Evolutionary conservation across 2,113 vertebrate genomes (phyloP).

Genomic region (Mesoclemmys tuberculata): DNA sequence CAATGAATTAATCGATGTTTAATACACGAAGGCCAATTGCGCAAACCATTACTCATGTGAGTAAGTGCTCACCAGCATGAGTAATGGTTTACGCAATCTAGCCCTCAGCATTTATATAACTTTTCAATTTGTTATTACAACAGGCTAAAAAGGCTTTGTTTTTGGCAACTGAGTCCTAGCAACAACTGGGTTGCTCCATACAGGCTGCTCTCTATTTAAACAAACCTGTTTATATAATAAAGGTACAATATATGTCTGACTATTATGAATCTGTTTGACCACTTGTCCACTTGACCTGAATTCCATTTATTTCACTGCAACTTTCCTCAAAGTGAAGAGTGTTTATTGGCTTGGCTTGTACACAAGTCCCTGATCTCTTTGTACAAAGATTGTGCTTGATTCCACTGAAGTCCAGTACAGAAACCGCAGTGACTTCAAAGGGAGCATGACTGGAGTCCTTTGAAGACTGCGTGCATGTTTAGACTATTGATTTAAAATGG

Average conservation of each 20-base stretch:
- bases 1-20: not conserved
- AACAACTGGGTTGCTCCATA: slow-evolving; percentile 38
- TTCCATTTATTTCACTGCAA: slow-evolving; percentile 28
- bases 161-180: slow-evolving; percentile 16
- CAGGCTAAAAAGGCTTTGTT: slow-evolving; percentile 55
- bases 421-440: not conserved
- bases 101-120: slow-evolving; percentile 7
- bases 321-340: slow-evolving; percentile 40
- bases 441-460: not conserved
- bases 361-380: not conserved
- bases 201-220: slow-evolving; percentile 63
- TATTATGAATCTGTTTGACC: slow-evolving; percentile 33
- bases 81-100: not conserved
- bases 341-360: slow-evolving; percentile 14
- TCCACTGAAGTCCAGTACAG: not conserved
- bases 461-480: not conserved
- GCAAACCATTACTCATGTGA: not conserved
- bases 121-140: slow-evolving; percentile 41
- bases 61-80: fast-evolving
- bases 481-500: not conserved
- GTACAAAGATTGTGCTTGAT: not conserved
- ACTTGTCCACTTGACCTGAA: slow-evolving; percentile 31
- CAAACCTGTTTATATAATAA: slow-evolving; percentile 45
- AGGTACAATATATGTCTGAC: not conserved
- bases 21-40: not conserved